Conservation (phyloP, 2,888 invertebrate species). For the Drosophila ezoana region DNA sequence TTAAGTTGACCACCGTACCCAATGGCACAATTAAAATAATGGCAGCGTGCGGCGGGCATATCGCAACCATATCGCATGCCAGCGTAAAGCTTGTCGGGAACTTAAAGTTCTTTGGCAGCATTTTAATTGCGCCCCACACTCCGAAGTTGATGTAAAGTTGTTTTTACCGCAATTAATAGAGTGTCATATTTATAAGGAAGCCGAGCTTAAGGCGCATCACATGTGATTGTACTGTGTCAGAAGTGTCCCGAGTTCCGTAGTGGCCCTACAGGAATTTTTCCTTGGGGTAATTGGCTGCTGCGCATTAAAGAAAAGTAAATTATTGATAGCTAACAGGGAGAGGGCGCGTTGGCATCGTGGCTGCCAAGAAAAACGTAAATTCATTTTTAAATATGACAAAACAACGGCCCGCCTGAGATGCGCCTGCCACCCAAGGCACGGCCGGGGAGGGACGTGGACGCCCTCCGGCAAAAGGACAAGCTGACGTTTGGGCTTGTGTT, state of each 20-base stretch:
- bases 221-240: constrained; percentile 45
- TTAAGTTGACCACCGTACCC: constrained; percentile 43
- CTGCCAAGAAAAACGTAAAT: constrained; percentile 58
- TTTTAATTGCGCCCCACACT: constrained; percentile 44
- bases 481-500: constrained; percentile 52
- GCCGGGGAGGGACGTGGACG: not conserved
- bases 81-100: not conserved
- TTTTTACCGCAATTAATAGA: constrained; percentile 66
- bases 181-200: constrained; percentile 63
- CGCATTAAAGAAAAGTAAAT: constrained; percentile 72
- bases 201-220: constrained; percentile 49
- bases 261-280: not conserved
- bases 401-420: constrained; percentile 53
- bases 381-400: constrained; percentile 81
- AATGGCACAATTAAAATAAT: constrained; percentile 49
- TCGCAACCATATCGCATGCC: constrained; percentile 53
- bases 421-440: not conserved
- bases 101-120: constrained; percentile 9
- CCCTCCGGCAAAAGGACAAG: constrained; percentile 57
- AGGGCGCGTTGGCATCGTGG: not conserved
- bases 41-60: constrained; percentile 36
- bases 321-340: constrained; percentile 68
- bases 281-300: constrained; percentile 62
- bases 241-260: constrained; percentile 2
- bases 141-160: constrained; percentile 34